These are phyloP conservation scores for Sthenelais limicola DNA, from an alignment of 2,888 invertebrate genomes.

Conservation along the genomic window DNA sequence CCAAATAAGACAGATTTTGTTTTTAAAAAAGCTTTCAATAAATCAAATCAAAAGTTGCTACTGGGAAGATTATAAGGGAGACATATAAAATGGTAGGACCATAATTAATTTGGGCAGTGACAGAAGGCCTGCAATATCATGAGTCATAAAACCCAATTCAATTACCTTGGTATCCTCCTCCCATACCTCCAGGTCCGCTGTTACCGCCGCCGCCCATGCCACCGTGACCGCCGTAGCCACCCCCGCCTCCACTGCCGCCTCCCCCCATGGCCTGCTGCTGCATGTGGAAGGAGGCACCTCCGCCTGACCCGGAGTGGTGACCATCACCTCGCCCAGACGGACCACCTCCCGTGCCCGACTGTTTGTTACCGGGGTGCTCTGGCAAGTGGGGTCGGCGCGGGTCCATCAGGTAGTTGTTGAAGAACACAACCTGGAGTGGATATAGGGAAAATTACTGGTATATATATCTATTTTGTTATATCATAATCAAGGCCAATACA, in stretches of 20 bases:
- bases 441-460: too few relatives aligned
- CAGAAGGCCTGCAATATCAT: too few relatives aligned
- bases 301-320: conserved; percentile 31
- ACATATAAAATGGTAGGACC: too few relatives aligned
- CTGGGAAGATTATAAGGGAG: too few relatives aligned
- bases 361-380: conserved; percentile 76
- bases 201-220: background rate
- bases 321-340: conserved; percentile 17
- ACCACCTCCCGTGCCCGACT: background rate
- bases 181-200: background rate
- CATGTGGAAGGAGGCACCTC: conserved; percentile 40
- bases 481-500: too few relatives aligned
- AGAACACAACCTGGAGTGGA: conserved; percentile 85
- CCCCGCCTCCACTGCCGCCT: conserved; percentile 49
- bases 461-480: too few relatives aligned
- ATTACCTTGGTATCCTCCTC: conserved; percentile 35
- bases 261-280: conserved; percentile 56
- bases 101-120: too few relatives aligned
- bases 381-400: conserved; percentile 94
- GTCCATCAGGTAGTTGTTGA: conserved; percentile 95
- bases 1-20: too few relatives aligned
- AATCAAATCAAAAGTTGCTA: too few relatives aligned
- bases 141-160: background rate
- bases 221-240: background rate
- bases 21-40: too few relatives aligned